A percentile compares a stretch with the other conserved stretches of the same genome.
phyloP scores from a whole-genome alignment of 1,140 invertebrate species.

The Drosophila lacertosa region DNA sequence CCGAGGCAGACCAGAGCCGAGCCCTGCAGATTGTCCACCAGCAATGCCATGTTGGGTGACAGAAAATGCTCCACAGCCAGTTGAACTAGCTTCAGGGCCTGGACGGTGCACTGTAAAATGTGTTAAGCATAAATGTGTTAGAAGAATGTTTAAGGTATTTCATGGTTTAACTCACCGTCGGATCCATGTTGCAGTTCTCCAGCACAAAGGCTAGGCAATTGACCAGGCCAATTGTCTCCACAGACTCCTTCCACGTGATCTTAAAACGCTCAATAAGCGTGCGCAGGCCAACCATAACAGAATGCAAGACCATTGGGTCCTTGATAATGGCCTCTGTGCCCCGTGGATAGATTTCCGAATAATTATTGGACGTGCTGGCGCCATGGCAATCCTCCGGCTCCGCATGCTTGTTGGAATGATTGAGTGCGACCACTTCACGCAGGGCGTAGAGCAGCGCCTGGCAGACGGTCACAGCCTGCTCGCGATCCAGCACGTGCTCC shows the following conservation, averaged over 20 bases:
- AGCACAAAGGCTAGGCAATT: slow-evolving; percentile 83
- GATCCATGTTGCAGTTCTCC: slow-evolving; percentile 79
- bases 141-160: neutral
- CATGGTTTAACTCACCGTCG: slow-evolving; percentile 66
- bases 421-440: slow-evolving; percentile 85
- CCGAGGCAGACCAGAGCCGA: slow-evolving; percentile 88
- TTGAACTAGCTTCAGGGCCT: slow-evolving; percentile 88
- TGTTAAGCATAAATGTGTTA: slow-evolving; percentile 11
- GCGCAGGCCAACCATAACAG: slow-evolving; percentile 87
- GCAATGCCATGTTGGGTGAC: slow-evolving; percentile 89
- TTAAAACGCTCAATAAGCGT: slow-evolving; percentile 88
- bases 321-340: slow-evolving; percentile 59
- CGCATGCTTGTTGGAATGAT: slow-evolving; percentile 23
- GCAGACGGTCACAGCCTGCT: slow-evolving; percentile 89
- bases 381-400: slow-evolving; percentile 66
- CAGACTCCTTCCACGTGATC: slow-evolving; percentile 89
- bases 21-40: slow-evolving; percentile 87
- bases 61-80: slow-evolving; percentile 89
- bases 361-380: slow-evolving; percentile 83
- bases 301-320: slow-evolving; percentile 85
- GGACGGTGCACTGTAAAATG: slow-evolving; percentile 88
- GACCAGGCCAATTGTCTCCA: slow-evolving; percentile 81
- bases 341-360: slow-evolving; percentile 55
- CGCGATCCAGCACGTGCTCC: slow-evolving; percentile 86
- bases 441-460: slow-evolving; percentile 88